phyloP scores from a whole-genome alignment of 2,888 invertebrate species.

The Eucera pruinosa region DNA sequence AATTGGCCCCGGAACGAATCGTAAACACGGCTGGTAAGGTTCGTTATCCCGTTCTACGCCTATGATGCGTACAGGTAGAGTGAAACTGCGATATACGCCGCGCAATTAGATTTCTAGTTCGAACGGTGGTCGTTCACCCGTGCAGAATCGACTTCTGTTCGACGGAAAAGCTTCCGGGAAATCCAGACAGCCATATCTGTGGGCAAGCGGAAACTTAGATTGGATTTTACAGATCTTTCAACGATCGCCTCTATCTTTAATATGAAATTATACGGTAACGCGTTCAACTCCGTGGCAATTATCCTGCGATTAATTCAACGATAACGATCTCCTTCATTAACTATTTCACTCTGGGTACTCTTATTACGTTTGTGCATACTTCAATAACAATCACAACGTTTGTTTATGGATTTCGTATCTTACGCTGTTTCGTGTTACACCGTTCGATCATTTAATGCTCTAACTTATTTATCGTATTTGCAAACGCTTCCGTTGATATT shows the following conservation, averaged over 20 bases:
- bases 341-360: too few relatives aligned
- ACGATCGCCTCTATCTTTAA: neutral
- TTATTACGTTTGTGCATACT: too few relatives aligned
- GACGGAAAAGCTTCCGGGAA: neutral
- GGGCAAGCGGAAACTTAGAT: neutral
- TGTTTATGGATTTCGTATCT: too few relatives aligned
- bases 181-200: neutral
- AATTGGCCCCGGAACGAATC: constrained; percentile 8
- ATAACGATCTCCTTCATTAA: too few relatives aligned
- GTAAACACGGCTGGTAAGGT: neutral
- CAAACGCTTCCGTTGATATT: too few relatives aligned
- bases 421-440: too few relatives aligned
- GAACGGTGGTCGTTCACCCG: constrained; percentile 45
- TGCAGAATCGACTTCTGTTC: neutral
- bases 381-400: too few relatives aligned
- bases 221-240: neutral
- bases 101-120: constrained; percentile 54
- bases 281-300: too few relatives aligned
- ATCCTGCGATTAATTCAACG: too few relatives aligned
- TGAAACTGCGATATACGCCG: constrained; percentile 40
- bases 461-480: too few relatives aligned
- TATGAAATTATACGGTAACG: too few relatives aligned
- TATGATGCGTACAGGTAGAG: constrained; percentile 16
- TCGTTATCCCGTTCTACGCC: constrained; percentile 15
- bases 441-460: too few relatives aligned